Evolutionary conservation across 2,113 vertebrate genomes (phyloP).

Genomic region (Apodemus sylvaticus): DNA sequence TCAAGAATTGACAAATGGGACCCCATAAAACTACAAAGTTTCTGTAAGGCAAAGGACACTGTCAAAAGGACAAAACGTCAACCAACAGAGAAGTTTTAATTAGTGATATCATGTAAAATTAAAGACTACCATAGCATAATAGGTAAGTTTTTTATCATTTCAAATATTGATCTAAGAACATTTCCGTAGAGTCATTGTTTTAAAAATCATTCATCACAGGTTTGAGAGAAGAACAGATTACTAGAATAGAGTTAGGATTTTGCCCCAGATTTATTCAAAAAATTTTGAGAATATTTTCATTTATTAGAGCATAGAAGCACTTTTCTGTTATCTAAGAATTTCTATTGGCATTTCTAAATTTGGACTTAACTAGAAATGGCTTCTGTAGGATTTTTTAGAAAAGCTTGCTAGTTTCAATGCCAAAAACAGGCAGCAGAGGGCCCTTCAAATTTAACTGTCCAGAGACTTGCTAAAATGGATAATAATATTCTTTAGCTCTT

Average conservation of each 20-base stretch:
- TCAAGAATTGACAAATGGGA: too few relatives aligned
- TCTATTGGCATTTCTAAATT: not conserved
- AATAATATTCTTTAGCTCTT: not conserved
- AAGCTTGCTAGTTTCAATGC: slow-evolving; percentile 45
- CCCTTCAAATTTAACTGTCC: slow-evolving; percentile 12
- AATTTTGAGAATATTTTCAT: slow-evolving; percentile 11
- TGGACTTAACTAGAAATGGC: not conserved
- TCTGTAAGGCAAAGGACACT: too few relatives aligned
- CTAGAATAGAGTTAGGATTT: not conserved
- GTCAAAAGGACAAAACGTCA: too few relatives aligned
- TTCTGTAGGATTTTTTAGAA: slow-evolving; percentile 44
- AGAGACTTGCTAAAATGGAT: not conserved
- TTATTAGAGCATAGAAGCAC: not conserved
- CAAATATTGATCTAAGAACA: not conserved
- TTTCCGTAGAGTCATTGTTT: not conserved
- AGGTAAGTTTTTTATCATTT: not conserved
- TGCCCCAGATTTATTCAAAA: not conserved
- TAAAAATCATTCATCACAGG: not conserved
- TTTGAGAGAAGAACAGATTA: not conserved
- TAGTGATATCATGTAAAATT: slow-evolving; percentile 6
- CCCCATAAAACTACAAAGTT: too few relatives aligned
- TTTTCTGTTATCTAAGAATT: slow-evolving; percentile 50
- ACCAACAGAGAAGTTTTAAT: too few relatives aligned
- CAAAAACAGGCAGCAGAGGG: slow-evolving; percentile 64
- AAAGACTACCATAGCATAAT: not conserved